A percentile compares a stretch with the other conserved stretches of the same genome.
phyloP scores from a whole-genome alignment of 2,113 vertebrate species.

The Mesitornis unicolor region DNA sequence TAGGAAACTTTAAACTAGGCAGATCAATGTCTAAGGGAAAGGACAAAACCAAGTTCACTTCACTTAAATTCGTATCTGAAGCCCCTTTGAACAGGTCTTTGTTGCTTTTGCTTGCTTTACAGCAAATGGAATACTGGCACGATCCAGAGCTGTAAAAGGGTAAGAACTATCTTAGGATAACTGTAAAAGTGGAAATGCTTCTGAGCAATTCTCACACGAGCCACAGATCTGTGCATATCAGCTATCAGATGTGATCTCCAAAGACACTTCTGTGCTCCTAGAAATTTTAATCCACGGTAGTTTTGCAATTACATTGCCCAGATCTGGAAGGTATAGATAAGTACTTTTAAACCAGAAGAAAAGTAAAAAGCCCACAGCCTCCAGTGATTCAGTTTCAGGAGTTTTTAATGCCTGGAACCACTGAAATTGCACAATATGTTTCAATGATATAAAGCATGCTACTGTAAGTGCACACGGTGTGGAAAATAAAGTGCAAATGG shows the following conservation, averaged over 20 bases:
- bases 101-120: background rate
- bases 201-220: background rate
- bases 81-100: background rate
- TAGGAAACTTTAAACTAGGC: background rate
- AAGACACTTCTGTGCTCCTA: background rate
- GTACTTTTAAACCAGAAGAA: background rate
- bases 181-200: background rate
- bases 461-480: background rate
- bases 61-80: background rate
- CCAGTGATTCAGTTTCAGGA: background rate
- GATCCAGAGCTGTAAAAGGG: background rate
- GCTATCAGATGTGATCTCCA: background rate
- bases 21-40: background rate
- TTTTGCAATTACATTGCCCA: background rate
- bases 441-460: background rate
- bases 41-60: background rate
- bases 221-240: background rate
- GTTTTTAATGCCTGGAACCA: background rate
- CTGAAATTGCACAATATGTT: background rate
- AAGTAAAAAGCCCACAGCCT: background rate
- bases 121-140: background rate
- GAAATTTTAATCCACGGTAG: background rate
- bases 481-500: background rate
- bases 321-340: background rate
- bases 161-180: background rate